Percentiles rank a stretch among this genome's conserved stretches.
Conservation (phyloP, 1,140 invertebrate genomes). For the Sesamia nonagrioides region DNA sequence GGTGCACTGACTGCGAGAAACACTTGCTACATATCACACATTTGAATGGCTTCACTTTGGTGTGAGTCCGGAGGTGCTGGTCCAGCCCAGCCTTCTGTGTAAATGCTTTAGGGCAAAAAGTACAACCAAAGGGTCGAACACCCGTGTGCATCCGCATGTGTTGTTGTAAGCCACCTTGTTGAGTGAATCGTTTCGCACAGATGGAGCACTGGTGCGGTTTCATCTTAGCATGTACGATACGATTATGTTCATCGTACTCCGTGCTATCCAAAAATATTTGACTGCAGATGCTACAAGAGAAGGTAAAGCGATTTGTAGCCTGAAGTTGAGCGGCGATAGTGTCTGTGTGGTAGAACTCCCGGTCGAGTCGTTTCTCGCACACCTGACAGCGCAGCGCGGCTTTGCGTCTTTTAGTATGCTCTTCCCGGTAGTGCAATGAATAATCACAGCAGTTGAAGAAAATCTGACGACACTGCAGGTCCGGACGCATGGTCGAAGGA, state of each 20-base stretch:
- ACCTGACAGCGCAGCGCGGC: slow-evolving; percentile 83
- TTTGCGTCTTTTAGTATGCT: slow-evolving; percentile 82
- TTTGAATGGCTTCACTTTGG: slow-evolving; percentile 90
- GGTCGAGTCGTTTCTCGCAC: slow-evolving; percentile 82
- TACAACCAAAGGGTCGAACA: slow-evolving; percentile 95
- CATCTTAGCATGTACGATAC: slow-evolving; percentile 85
- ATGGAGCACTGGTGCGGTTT: slow-evolving; percentile 82
- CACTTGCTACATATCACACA: slow-evolving; percentile 91
- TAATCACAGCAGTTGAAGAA: slow-evolving; percentile 86
- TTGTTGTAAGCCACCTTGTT: slow-evolving; percentile 82
- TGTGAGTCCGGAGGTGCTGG: slow-evolving; percentile 91
- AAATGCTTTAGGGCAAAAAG: slow-evolving; percentile 94
- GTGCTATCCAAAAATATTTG: slow-evolving; percentile 81
- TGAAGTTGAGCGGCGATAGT: slow-evolving; percentile 51
- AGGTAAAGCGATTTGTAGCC: slow-evolving; percentile 51
- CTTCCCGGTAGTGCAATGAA: slow-evolving; percentile 81
- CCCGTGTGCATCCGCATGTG: slow-evolving; percentile 90
- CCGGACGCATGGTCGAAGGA: slow-evolving; percentile 68
- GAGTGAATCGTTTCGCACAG: slow-evolving; percentile 83
- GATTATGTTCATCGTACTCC: slow-evolving; percentile 84
- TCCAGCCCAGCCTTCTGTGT: slow-evolving; percentile 91
- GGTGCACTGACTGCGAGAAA: slow-evolving; percentile 88
- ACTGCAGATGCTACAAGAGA: slow-evolving; percentile 80
- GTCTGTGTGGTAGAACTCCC: slow-evolving; percentile 59
- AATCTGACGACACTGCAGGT: slow-evolving; percentile 75